Base-by-base conservation (phyloP, 1,140 invertebrate genomes). In the Papilio xuthus region DNA sequence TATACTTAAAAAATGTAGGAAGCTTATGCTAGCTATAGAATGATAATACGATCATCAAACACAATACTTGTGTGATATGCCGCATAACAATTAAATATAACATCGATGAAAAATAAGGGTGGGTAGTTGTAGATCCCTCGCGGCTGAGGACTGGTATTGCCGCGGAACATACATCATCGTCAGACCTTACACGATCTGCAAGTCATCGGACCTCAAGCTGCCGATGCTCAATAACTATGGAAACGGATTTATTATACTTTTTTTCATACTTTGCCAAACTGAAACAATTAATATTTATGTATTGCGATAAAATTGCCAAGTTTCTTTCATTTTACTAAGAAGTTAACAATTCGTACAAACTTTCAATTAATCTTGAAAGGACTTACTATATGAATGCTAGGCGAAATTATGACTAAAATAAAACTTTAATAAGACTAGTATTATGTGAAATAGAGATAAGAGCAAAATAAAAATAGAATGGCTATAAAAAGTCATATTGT, bases 101-200 rank as follows among this genome's bases (percentile, higher is more conserved):
- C 60, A 32, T 67, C 60, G 26, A 67, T 28, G 60, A 47, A n/a
- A 44, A 74, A 74, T 74, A 74, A 67, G 26, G 9, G 63, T 71
- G 77, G 50, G 63, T 67, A 44, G 71, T 8, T 53, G 60, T 28
- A 63, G 60, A 67, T 26, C 60, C 60, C 60, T 67, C 26, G 23
- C 56, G 60, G 60, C 60, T 15, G 60, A 26, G 60, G 72, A 77
- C 79, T 81, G 79, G 72, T 26, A 28, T 32, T 28, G 60, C 60
- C 69, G 70, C 41, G 70, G 81, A 79, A 84, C 83, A 84, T 84
- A 84, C 81, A 84, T 84, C 83, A 84, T 82, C 79, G 81, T 84
- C 83, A 84, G 79, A 80, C 81, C 83, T 84, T 80, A 67, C 71
- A 77, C 53, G 67, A 69, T 41, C 23, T 82, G 81, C 83, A 84